Evolutionary conservation across 2,888 invertebrate genomes (phyloP).

Genomic region (Amphimallon solstitiale): DNA sequence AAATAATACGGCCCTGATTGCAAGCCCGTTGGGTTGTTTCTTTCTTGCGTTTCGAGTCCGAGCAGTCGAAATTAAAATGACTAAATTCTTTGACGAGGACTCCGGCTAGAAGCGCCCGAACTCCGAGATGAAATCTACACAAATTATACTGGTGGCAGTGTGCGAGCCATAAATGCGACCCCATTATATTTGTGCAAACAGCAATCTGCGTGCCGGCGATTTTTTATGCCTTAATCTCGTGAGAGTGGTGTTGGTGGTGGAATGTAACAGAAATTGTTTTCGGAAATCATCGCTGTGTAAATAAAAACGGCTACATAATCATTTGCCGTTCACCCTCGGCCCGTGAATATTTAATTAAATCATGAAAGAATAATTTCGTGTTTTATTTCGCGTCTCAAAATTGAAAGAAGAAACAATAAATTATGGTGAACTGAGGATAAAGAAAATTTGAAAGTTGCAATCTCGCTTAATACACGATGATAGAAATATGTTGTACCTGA

Average conservation of each 20-base stretch:
- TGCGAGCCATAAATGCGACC: not conserved
- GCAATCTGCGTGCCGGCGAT: conserved; percentile 20
- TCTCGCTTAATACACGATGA: too few species aligned
- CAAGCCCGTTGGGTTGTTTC: not conserved
- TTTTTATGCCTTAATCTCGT: conserved; percentile 18
- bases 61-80: conserved; percentile 16
- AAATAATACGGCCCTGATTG: too few species aligned
- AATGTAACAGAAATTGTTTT: conserved; percentile 20
- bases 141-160: conserved; percentile 22
- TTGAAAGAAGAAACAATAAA: too few species aligned
- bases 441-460: too few species aligned
- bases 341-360: conserved; percentile 6
- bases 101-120: conserved; percentile 6
- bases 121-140: conserved; percentile 24
- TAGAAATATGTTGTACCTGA: too few species aligned
- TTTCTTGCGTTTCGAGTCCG: conserved; percentile 5
- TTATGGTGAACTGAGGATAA: too few species aligned
- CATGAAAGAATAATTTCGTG: not conserved
- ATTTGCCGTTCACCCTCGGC: not conserved
- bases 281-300: conserved; percentile 14
- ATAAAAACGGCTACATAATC: not conserved
- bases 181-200: conserved; percentile 27
- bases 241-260: not conserved
- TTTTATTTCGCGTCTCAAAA: too few species aligned
- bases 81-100: conserved; percentile 10